phyloP scores from a whole-genome alignment of 2,888 invertebrate species.

The Drosophila histrio region DNA sequence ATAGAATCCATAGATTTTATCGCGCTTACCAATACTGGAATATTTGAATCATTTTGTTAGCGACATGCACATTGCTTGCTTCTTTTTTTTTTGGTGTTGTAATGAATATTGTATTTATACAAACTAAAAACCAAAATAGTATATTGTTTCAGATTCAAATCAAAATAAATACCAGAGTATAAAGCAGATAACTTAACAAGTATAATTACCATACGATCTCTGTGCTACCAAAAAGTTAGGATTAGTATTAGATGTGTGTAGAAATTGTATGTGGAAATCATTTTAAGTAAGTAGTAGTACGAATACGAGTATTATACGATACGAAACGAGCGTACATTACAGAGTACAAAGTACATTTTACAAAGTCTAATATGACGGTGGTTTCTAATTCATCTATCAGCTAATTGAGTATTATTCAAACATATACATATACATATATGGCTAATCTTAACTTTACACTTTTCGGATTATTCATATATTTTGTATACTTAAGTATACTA shows the following conservation, averaged over 20 bases:
- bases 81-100: too few relatives aligned
- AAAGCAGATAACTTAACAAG: constrained; percentile 7
- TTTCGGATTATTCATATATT: constrained; percentile 1
- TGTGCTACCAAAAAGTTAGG: constrained; percentile 18
- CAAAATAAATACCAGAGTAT: not conserved
- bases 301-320: constrained; percentile 24
- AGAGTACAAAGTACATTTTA: constrained; percentile 61
- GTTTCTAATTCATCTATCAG: constrained; percentile 74
- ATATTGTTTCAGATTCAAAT: not conserved
- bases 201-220: constrained; percentile 8
- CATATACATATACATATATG: constrained; percentile 11
- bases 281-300: constrained; percentile 25
- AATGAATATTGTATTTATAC: not conserved
- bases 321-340: constrained; percentile 54
- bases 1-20: constrained; percentile 16
- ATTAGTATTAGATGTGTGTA: constrained; percentile 14
- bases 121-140: constrained; percentile 7
- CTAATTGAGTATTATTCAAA: constrained; percentile 55
- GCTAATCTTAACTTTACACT: constrained; percentile 28
- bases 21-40: not conserved
- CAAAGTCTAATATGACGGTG: constrained; percentile 78
- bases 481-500: constrained; percentile 11
- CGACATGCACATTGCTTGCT: constrained; percentile 44
- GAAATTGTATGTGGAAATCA: constrained; percentile 44
- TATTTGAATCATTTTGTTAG: constrained; percentile 5